Base-by-base conservation (phyloP, 1,140 invertebrate species). In the Holcopasites calliopsidis region DNA sequence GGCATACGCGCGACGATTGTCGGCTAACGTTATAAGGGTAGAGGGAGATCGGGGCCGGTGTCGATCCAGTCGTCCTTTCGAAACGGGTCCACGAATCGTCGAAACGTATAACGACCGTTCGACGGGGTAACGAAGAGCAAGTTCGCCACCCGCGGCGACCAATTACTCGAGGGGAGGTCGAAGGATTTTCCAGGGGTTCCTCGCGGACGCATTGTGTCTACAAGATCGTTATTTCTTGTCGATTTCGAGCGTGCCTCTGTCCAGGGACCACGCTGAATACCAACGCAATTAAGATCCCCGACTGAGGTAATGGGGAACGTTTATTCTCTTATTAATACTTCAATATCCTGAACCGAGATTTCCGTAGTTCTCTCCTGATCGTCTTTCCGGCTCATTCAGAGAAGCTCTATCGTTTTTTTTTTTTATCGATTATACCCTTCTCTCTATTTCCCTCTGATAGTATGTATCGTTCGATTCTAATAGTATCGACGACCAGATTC, bases 221-320 rank as follows among this genome's bases (percentile, higher is more conserved):
- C 62, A 74, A 76, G 78, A 84, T 80, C 54, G 75, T 85, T 83
- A 80, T 80, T 77, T 81, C 71, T 62, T 78, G 75, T 80, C 72
- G 66, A 84, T 75, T 72, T 66, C 57, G 40, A 80, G 64, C 52
- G 6, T 52, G 23, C 66, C 72, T 50, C 72, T 65, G 50, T 52
- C 75, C n/a, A 55, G 38, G 60, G 64, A 44, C 26, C 16, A 49
- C 16, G 65, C 11, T 49, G 62, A 79, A 77, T 81, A 57, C 75
- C 52, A 35, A 42, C 42, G 81, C 79, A 80, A 82, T 81, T 52
- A 66, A 50, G 55, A 47, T 62, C 71, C 42, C 80, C 73, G 66
- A 38, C 74, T 66, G 79, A 35, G 62, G 54, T 77, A 82, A 68
- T 57, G 57, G 44, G 60, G 31, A 69, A 65, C 71, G 72, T 78